Conservation (phyloP, 2,797 vertebrate species). For the Ptychobarbus kaznakovi region DNA sequence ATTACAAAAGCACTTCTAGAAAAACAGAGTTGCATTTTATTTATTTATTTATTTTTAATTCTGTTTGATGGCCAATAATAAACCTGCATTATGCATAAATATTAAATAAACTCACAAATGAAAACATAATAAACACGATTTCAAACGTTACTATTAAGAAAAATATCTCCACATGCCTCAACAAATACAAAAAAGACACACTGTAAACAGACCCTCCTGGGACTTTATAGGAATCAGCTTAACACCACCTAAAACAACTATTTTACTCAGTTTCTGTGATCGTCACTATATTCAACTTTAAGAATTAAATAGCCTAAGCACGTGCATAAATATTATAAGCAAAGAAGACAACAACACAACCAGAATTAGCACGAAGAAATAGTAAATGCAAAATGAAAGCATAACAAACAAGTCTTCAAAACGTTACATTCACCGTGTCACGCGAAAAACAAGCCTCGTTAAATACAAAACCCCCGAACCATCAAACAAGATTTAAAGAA, state of each 20-base stretch:
- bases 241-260: constrained; percentile 4
- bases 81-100: background rate
- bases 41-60: background rate
- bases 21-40: background rate
- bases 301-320: background rate
- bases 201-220: background rate
- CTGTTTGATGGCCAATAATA: no score
- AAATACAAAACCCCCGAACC: background rate
- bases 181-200: background rate
- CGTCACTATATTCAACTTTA: background rate
- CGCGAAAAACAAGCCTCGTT: background rate
- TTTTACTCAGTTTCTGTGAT: background rate
- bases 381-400: background rate
- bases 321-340: background rate
- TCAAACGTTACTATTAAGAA: background rate
- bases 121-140: background rate
- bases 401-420: background rate
- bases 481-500: background rate
- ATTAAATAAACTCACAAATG: background rate
- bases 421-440: background rate
- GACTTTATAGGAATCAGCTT: background rate
- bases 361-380: background rate
- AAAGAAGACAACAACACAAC: background rate
- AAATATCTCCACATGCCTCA: background rate
- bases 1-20: no score